Percentiles rank a stretch among this genome's conserved stretches.
These are phyloP conservation scores for Ctenoplectra terminalis DNA, from an alignment of 1,140 invertebrate species.

Conservation along the genomic window DNA sequence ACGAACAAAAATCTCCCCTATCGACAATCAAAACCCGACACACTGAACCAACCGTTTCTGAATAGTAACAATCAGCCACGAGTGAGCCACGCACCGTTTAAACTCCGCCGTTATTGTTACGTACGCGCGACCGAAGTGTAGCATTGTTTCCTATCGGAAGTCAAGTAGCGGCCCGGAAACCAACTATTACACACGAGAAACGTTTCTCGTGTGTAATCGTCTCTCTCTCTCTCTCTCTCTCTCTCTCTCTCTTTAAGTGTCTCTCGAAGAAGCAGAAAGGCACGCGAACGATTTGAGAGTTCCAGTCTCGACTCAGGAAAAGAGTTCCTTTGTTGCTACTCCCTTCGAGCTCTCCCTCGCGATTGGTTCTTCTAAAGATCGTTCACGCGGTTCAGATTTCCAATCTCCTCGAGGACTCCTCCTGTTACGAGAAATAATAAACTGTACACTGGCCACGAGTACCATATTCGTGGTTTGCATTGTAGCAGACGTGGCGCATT, in stretches of 20 bases:
- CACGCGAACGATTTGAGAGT: conserved; percentile 28
- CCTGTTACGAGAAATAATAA: conserved; percentile 1
- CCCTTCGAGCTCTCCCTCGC: neutral
- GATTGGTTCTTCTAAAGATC: conserved; percentile 32
- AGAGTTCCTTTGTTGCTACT: conserved; percentile 26
- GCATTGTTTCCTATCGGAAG: conserved; percentile 54
- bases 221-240: no score
- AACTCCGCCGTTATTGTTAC: conserved; percentile 33
- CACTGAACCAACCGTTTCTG: neutral
- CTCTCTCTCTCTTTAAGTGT: conserved; percentile 29
- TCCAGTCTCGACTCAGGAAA: conserved; percentile 5
- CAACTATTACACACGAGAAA: neutral
- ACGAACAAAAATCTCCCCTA: neutral
- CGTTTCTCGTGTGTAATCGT: no score
- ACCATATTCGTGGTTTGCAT: neutral
- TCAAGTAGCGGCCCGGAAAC: neutral
- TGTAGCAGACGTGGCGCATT: conserved; percentile 33
- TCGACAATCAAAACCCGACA: neutral
- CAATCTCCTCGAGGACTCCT: conserved; percentile 28
- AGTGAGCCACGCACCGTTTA: conserved; percentile 47
- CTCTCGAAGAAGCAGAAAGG: conserved; percentile 39
- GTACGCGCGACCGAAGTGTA: conserved; percentile 43
- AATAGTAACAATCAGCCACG: conserved; percentile 32
- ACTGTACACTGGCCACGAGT: neutral
- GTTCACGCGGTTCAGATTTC: conserved; percentile 30